Evolutionary conservation across 2,797 vertebrate species (phyloP).

Genomic region (Sus cebifrons): DNA sequence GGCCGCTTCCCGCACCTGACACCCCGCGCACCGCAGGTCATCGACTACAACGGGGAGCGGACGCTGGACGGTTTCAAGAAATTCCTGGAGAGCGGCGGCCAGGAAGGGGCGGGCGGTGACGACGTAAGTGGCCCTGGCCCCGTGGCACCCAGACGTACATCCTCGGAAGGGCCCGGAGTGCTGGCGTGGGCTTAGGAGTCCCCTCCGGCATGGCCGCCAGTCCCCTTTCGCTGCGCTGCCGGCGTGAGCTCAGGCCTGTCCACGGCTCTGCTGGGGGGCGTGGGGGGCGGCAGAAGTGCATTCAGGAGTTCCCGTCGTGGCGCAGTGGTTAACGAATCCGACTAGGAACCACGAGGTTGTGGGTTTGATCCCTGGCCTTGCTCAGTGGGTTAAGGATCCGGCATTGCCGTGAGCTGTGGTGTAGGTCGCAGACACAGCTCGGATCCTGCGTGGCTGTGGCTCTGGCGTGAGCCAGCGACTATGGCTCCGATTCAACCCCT

Average conservation of each 20-base stretch:
- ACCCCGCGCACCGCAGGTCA: slow-evolving; percentile 90
- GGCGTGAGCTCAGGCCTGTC: neutral
- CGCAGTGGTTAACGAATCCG: no score
- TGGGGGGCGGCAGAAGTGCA: neutral
- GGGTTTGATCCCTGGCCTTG: no score
- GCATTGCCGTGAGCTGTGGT: no score
- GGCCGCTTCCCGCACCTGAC: neutral
- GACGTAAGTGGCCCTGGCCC: slow-evolving; percentile 89
- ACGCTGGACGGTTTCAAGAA: slow-evolving; percentile 97
- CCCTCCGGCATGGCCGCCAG: rapidly evolving
- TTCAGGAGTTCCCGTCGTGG: no score
- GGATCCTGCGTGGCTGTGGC: no score
- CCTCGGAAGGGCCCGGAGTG: no score
- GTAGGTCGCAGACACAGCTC: no score
- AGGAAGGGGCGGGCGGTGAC: slow-evolving; percentile 95
- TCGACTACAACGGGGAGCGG: slow-evolving; percentile 98
- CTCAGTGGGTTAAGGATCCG: no score
- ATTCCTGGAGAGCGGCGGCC: slow-evolving; percentile 98
- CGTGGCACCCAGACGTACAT: rapidly evolving
- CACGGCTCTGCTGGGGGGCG: rapidly evolving
- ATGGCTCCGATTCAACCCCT: no score
- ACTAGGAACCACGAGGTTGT: no score
- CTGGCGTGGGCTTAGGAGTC: rapidly evolving
- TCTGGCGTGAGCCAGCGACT: no score
- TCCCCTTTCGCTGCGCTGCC: no score